Base-by-base conservation (phyloP, 2,888 invertebrate species). In the Chaitophorus viminalis region DNA sequence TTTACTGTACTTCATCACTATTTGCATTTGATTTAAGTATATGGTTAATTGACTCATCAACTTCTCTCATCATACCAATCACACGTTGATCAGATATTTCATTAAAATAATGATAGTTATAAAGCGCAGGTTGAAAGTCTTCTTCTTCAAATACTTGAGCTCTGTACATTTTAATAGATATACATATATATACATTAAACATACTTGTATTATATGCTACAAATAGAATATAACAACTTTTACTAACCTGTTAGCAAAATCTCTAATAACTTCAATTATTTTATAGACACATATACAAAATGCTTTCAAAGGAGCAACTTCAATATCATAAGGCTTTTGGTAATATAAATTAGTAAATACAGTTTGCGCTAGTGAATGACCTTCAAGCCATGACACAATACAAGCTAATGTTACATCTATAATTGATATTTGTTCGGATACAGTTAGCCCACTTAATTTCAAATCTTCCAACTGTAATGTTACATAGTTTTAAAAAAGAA, bases 311-410 rank as follows among this genome's bases (percentile, higher is more conserved):
- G 95, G 93, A 91, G 95, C 95, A 91, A 98, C 97, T 90, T 94
- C 93, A 89, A 99, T 96, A 89, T 94, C 93, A 90, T 95, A 94
- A 0, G 98, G 98, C 90, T 97, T 95, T 91, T 99, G 98, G 68
- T 98, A 93, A 91, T 99, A 99, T 39, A 99, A 93, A 92, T 98
- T 98, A 46, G 98, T 99, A 91, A 99, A 98, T 17, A 99, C 96
- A 2, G 99, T 99, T 92, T 99, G 99, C 11, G 98, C 98, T 90
- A 99, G 93, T 0, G 97, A 98, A 91, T 98, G 97, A 0, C 99
- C 99, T 92, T 99, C 99, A 29, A 99, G 92, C 99, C 99, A 99
- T 0, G 99, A 98, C 0, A 98, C 98, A 90, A 99, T 93, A 91
- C 98, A 98, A 0, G 98, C 95, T 91, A 97, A 94, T 11, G 98